Conservation (phyloP, 2,113 vertebrate species). For the Chloebia gouldiae region DNA sequence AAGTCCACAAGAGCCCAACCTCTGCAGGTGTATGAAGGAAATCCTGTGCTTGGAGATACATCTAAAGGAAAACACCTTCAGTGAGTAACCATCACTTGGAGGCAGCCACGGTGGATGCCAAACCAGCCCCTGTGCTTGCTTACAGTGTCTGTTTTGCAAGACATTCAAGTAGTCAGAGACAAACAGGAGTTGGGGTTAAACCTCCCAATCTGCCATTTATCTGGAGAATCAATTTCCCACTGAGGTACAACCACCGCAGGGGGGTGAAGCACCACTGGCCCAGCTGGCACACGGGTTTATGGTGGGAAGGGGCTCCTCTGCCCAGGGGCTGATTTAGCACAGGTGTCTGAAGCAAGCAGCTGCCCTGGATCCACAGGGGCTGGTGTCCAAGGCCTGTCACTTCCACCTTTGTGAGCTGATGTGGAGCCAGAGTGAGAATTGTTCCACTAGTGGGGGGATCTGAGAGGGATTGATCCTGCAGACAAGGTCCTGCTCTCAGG, state of each 20-base stretch:
- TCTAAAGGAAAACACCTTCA: background rate
- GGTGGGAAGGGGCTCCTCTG: background rate
- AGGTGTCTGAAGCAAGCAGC: background rate
- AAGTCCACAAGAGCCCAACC: background rate
- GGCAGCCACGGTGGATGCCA: background rate
- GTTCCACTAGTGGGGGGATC: rapidly evolving
- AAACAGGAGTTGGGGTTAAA: slow-evolving; percentile 1
- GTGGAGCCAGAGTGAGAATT: background rate
- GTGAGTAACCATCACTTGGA: background rate
- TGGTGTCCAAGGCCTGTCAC: background rate
- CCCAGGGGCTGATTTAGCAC: background rate
- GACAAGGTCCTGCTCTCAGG: background rate
- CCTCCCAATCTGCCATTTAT: background rate
- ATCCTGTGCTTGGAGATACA: background rate
- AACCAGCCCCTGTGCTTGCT: background rate
- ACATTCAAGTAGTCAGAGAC: background rate
- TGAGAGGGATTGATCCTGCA: background rate
- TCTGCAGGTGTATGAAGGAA: background rate
- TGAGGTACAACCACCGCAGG: rapidly evolving
- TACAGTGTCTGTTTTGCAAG: slow-evolving; percentile 46
- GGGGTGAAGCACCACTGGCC: background rate
- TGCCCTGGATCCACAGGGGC: rapidly evolving
- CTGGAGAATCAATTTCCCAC: slow-evolving; percentile 28
- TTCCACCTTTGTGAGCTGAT: background rate
- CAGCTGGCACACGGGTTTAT: background rate